Percentiles rank a stretch among this genome's conserved stretches.
Evolutionary conservation across 2,113 vertebrate genomes (phyloP).

Genomic region (Peromyscus californicus): DNA sequence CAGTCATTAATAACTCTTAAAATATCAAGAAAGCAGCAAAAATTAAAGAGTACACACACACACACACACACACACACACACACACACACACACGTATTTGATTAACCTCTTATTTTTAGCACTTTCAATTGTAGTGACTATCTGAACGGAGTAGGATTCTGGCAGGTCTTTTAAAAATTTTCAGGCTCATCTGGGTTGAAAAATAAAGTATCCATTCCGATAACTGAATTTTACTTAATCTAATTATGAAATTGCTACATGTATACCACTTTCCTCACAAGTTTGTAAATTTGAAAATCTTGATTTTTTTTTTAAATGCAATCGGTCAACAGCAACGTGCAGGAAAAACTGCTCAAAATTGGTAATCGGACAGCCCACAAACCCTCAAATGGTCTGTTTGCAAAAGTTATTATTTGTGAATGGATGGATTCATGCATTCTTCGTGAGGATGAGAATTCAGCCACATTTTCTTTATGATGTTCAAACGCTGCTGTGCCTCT

Average conservation of each 20-base stretch:
- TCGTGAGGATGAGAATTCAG: not conserved
- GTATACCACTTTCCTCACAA: not conserved
- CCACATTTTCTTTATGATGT: slow-evolving; percentile 57
- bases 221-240: slow-evolving; percentile 4
- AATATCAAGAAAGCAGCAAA: slow-evolving; percentile 15
- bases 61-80: too few relatives aligned
- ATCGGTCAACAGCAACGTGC: not conserved
- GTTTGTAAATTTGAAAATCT: slow-evolving; percentile 25
- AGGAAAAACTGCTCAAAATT: not conserved
- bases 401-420: slow-evolving; percentile 76
- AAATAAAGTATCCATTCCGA: not conserved
- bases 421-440: slow-evolving; percentile 58
- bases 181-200: not conserved
- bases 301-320: not conserved
- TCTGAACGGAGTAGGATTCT: slow-evolving; percentile 46
- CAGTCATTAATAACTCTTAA: not conserved
- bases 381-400: slow-evolving; percentile 59
- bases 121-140: slow-evolving; percentile 78
- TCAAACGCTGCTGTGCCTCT: not conserved
- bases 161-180: slow-evolving; percentile 27
- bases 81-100: slow-evolving; percentile 12
- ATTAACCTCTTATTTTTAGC: slow-evolving; percentile 77
- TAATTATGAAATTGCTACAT: not conserved
- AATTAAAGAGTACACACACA: slow-evolving; percentile 30
- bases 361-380: slow-evolving; percentile 30